Conservation (phyloP, 2,113 vertebrate species). For the Athene noctua region DNA sequence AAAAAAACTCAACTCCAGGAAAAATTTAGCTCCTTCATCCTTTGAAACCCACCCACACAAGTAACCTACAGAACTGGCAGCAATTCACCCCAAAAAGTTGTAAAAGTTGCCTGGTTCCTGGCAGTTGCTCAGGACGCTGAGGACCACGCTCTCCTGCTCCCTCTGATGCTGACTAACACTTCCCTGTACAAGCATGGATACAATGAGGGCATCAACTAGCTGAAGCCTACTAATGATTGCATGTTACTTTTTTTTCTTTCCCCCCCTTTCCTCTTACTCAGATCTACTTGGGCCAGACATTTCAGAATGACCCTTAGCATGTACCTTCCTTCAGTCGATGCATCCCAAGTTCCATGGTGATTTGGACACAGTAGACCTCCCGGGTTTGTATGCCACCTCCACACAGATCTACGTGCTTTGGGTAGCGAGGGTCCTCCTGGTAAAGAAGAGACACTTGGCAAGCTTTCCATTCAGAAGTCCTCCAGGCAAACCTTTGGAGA, state of each 20-base stretch:
- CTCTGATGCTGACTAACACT: not conserved
- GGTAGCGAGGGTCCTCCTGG: conserved; percentile 74
- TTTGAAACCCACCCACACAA: not conserved
- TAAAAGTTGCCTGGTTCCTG: not conserved
- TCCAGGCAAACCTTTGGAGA: conserved; percentile 87
- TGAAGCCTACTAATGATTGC: not conserved
- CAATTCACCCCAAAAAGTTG: not conserved
- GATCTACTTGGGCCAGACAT: not conserved
- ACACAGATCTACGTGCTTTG: conserved; percentile 75
- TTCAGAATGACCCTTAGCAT: not conserved
- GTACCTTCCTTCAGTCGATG: conserved; percentile 85
- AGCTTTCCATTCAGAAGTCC: conserved; percentile 87
- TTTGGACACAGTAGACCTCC: conserved; percentile 87
- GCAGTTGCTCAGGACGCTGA: not conserved
- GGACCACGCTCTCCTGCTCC: not conserved
- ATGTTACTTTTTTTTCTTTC: accelerated
- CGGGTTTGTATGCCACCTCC: conserved; percentile 92
- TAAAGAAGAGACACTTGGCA: conserved; percentile 86
- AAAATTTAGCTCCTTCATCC: not conserved
- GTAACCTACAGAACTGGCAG: not conserved
- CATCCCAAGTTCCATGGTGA: conserved; percentile 42
- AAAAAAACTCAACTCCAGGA: not conserved
- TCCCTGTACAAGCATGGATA: accelerated
- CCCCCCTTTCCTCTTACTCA: not conserved
- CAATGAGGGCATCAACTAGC: not conserved